Evolutionary conservation across 30 jellyfish, hydroid and myxozoan species (phyloP).

Genomic region (Sanderia malayensis): DNA sequence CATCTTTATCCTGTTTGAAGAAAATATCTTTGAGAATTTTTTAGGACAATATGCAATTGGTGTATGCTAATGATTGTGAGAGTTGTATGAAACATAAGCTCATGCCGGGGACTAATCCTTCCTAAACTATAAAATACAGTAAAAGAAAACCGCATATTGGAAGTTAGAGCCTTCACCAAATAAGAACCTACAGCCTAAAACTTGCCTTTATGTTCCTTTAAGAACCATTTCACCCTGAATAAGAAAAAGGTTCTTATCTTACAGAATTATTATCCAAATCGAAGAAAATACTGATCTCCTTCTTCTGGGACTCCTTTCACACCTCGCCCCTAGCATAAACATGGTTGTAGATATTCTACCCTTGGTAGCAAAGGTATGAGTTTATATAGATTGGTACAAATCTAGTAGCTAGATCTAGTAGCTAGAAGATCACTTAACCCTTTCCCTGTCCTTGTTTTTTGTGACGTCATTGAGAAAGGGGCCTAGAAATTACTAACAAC

Average conservation of each 20-base stretch:
- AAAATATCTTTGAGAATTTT: not conserved
- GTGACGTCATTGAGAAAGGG: not conserved
- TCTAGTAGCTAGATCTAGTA: no score
- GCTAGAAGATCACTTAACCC: not conserved
- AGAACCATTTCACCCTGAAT: not conserved
- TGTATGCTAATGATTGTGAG: not conserved
- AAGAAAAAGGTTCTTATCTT: not conserved
- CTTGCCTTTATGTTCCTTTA: not conserved
- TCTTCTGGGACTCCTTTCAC: no score
- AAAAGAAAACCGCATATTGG: not conserved
- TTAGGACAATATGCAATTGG: not conserved
- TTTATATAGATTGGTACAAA: not conserved
- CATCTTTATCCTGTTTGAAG: constrained; percentile 78
- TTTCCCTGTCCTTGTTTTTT: not conserved
- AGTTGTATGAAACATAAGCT: not conserved
- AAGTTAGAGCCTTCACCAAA: not conserved
- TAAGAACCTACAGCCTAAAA: not conserved
- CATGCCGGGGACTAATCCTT: not conserved
- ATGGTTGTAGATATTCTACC: not conserved
- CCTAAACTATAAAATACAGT: not conserved
- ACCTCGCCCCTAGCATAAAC: no score
- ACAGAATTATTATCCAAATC: not conserved
- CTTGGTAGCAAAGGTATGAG: not conserved
- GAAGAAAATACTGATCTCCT: not conserved
- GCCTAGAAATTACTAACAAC: not conserved